Evolutionary conservation across 2,888 invertebrate genomes (phyloP).

Genomic region (Tinea pellionella): DNA sequence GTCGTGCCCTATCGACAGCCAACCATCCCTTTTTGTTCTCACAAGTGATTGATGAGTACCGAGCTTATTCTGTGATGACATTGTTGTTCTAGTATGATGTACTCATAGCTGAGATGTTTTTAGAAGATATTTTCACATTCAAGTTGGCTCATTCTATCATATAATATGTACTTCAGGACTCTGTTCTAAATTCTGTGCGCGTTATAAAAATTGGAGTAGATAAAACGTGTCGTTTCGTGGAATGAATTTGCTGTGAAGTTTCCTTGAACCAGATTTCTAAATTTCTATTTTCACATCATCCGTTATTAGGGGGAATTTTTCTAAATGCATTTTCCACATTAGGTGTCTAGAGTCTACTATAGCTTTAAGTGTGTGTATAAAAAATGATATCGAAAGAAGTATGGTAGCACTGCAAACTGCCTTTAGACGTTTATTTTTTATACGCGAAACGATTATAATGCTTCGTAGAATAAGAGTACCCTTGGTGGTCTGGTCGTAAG

Average conservation of each 20-base stretch:
- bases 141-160: background rate
- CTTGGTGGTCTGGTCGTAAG: background rate
- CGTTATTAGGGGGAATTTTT: too few species aligned
- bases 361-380: too few species aligned
- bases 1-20: conserved; percentile 43
- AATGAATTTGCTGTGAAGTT: background rate
- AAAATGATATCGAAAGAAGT: background rate
- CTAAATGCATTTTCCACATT: too few species aligned
- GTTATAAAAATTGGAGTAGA: background rate
- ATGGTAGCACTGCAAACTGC: background rate
- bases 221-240: background rate
- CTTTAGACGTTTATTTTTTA: too few species aligned
- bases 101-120: background rate
- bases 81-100: background rate
- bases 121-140: background rate
- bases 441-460: background rate
- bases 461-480: background rate
- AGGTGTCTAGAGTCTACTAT: too few species aligned
- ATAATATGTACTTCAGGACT: background rate
- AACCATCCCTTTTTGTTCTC: conserved; percentile 44
- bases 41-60: conserved; percentile 46
- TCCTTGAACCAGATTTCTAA: background rate
- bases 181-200: background rate
- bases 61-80: conserved; percentile 19
- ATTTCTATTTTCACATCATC: background rate